phyloP scores from a whole-genome alignment of 2,888 invertebrate species.

The Entomobrya proxima region DNA sequence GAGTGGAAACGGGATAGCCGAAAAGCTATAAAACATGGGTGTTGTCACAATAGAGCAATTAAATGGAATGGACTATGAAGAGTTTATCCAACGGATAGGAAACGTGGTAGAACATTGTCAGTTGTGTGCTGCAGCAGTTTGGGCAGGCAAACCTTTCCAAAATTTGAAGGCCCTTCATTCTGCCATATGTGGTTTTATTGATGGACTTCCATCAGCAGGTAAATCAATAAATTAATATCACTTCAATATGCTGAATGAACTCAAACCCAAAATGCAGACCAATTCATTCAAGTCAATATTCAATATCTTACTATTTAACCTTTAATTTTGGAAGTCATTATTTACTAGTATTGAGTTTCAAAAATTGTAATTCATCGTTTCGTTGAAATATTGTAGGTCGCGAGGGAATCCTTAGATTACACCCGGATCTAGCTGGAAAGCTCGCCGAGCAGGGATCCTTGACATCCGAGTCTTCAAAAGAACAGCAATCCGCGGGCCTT shows the following conservation, averaged over 20 bases:
- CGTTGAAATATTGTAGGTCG: slow-evolving; percentile 67
- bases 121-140: slow-evolving; percentile 72
- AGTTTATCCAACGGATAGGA: slow-evolving; percentile 74
- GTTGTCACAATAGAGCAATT: slow-evolving; percentile 69
- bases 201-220: slow-evolving; percentile 80
- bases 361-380: not conserved
- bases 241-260: not conserved
- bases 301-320: not conserved
- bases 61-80: slow-evolving; percentile 73
- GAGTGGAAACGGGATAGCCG: not conserved
- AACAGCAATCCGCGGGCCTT: slow-evolving; percentile 81
- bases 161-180: slow-evolving; percentile 79
- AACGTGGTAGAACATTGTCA: slow-evolving; percentile 76
- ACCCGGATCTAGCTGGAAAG: slow-evolving; percentile 82
- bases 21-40: slow-evolving; percentile 42
- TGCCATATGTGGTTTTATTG: slow-evolving; percentile 81
- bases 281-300: not conserved
- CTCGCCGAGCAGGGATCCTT: slow-evolving; percentile 80
- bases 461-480: slow-evolving; percentile 81
- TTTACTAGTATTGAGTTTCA: too few relatives aligned
- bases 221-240: slow-evolving; percentile 68
- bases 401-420: slow-evolving; percentile 79
- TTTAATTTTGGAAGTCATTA: too few relatives aligned
- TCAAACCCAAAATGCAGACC: not conserved
- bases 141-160: slow-evolving; percentile 79